These are phyloP conservation scores for Barbus barbus DNA, from an alignment of 2,113 vertebrate species.

Conservation along the genomic window DNA sequence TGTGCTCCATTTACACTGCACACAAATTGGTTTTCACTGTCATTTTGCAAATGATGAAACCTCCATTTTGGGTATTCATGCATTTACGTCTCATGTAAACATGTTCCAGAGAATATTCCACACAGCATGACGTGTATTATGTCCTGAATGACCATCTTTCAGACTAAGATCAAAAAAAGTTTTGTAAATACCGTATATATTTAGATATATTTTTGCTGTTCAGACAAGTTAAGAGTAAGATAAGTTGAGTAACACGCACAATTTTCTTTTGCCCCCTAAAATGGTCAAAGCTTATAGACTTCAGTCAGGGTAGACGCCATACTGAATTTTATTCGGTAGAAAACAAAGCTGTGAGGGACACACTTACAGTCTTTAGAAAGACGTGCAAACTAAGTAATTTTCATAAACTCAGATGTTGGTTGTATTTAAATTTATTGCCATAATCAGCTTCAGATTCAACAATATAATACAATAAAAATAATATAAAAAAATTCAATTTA, in stretches of 20 bases:
- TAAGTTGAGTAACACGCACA: too few species aligned
- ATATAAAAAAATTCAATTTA: too few species aligned
- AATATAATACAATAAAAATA: too few species aligned
- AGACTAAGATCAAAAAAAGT: not conserved
- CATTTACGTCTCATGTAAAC: not conserved
- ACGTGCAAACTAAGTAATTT: not conserved
- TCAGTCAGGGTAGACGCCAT: too few species aligned
- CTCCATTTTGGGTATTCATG: not conserved
- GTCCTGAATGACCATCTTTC: not conserved
- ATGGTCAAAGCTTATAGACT: too few species aligned
- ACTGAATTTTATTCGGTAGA: too few species aligned
- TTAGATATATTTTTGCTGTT: too few species aligned
- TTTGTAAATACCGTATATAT: too few species aligned
- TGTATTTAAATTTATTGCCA: too few species aligned
- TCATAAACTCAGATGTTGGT: not conserved
- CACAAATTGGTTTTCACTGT: constrained; percentile 6
- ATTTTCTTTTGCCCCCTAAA: too few species aligned
- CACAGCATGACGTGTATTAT: not conserved
- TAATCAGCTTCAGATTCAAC: too few species aligned
- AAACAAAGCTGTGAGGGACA: not conserved
- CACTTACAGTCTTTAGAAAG: not conserved
- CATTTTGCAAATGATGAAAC: constrained; percentile 9
- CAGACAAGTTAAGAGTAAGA: too few species aligned
- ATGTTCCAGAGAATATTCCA: not conserved
- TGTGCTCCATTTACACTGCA: not conserved